Base-by-base conservation (phyloP, 2,113 vertebrate species). In the Bambusicola thoracicus region DNA sequence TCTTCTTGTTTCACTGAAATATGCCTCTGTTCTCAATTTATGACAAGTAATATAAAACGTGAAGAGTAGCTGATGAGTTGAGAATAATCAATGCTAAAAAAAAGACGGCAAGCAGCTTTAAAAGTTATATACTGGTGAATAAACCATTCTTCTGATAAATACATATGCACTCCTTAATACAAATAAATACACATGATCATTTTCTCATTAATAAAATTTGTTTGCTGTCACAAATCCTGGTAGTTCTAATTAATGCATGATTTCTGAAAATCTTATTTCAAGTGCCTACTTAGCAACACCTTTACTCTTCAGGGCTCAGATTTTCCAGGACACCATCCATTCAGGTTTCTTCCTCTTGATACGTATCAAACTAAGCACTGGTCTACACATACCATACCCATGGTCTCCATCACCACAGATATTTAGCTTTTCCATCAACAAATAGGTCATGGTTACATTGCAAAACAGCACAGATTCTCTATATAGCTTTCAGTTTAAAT, bases 1-100 rank as follows among this genome's bases (percentile, higher is more conserved):
- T 74, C 36, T 63, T 76, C 48, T 80, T 74, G 36, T 81, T 38
- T 22, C 63, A 32, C 30, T 81, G 55, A 84, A 93, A 89, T 41
- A 61, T 6, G 10, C 30, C 53, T 63, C 56, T 56, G 55, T 87
- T 51, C 84, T 24, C 61, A 53, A 32, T 62, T 87, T 90, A 90
- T 18, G 80, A 46, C 30, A 48, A 29, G 21, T 48, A 63, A 67
- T 53, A 15, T 58, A 91, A 75, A 89, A 74, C 34, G 46, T 72
- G 25, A 68, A 77, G 87, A 69, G 59, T 40, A 75, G 69, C 74
- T 95, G 77, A 81, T 87, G 74, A 61, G 59, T 40, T 74, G 22
- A 78, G 44, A 94, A 79, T 75, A 84, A 91, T 78, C 59, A 84
- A 65, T 69, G 61, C 44, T 51, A 91, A 55, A 48, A 89, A 82